These are phyloP conservation scores for Falcaria lacertinaria DNA, from an alignment of 2,888 invertebrate genomes.

Conservation along the genomic window DNA sequence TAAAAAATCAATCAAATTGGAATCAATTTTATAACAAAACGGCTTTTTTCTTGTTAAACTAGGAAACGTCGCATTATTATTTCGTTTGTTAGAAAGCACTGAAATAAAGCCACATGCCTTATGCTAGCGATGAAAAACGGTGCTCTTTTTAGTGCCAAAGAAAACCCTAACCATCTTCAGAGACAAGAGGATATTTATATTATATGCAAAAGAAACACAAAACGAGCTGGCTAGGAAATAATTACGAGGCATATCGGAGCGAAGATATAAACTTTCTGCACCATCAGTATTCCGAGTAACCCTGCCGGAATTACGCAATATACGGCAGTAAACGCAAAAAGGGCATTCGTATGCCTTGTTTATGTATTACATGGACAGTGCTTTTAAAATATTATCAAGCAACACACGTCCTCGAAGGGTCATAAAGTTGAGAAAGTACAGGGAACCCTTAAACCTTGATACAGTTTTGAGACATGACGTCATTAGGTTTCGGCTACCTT, in stretches of 20 bases:
- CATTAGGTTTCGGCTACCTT: constrained; percentile 22
- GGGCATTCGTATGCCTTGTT: constrained; percentile 15
- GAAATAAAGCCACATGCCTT: too few relatives aligned
- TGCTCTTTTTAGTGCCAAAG: too few relatives aligned
- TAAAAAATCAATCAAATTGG: too few relatives aligned
- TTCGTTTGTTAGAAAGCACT: too few relatives aligned
- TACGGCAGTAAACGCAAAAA: constrained; percentile 27
- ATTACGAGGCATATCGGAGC: constrained; percentile 24
- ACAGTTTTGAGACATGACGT: constrained; percentile 30
- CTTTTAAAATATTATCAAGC: constrained; percentile 21
- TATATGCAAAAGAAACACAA: background rate
- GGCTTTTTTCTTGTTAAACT: too few relatives aligned
- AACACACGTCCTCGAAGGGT: constrained; percentile 23
- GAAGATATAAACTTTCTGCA: constrained; percentile 21
- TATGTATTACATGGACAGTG: constrained; percentile 13
- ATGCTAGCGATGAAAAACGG: too few relatives aligned
- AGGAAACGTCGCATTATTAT: too few relatives aligned
- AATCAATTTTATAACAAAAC: too few relatives aligned
- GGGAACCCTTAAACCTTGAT: constrained; percentile 29
- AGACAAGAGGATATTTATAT: too few relatives aligned
- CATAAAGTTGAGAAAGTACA: constrained; percentile 29
- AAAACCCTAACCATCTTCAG: too few relatives aligned
- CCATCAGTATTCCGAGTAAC: constrained; percentile 32
- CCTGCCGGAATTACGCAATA: constrained; percentile 34
- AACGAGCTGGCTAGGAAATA: constrained; percentile 18